These are phyloP conservation scores for Motacilla tschutschensis DNA, from an alignment of 2,113 vertebrate genomes.

Conservation along the genomic window DNA sequence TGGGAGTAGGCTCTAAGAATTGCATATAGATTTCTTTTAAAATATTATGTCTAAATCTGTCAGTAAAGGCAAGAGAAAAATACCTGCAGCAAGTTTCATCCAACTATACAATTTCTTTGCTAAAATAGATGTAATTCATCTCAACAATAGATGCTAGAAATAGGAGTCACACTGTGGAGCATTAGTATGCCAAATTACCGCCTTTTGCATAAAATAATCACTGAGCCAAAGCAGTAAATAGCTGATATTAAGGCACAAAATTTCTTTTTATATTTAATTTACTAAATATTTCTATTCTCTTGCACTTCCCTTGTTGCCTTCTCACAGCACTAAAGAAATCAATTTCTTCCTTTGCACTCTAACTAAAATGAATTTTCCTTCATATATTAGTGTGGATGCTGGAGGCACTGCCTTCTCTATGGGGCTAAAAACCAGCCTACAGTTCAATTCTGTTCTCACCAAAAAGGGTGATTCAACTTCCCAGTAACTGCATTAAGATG, in stretches of 20 bases:
- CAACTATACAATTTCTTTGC: constrained; percentile 36
- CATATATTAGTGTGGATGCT: not conserved
- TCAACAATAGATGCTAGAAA: constrained; percentile 55
- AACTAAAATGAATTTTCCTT: constrained; percentile 22
- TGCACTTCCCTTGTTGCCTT: constrained; percentile 10
- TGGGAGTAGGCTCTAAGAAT: not conserved
- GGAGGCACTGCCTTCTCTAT: not conserved
- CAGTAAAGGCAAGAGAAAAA: constrained; percentile 28
- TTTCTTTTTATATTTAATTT: constrained; percentile 35
- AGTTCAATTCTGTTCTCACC: not conserved
- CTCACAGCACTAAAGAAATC: constrained; percentile 6
- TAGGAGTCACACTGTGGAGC: constrained; percentile 28
- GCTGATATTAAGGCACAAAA: constrained; percentile 41
- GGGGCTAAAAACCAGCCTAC: not conserved
- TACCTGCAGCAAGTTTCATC: constrained; percentile 26
- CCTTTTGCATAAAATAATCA: constrained; percentile 41
- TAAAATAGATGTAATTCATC: constrained; percentile 40
- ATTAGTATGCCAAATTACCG: constrained; percentile 46
- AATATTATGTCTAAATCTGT: not conserved
- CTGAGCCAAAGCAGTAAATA: constrained; percentile 50
- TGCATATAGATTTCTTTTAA: not conserved
- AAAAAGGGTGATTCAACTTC: not conserved
- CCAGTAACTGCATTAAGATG: not conserved
- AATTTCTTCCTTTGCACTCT: not conserved
- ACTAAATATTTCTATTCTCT: constrained; percentile 45